These are phyloP conservation scores for Varanus salvator DNA, from an alignment of 2,113 vertebrate species.

Conservation along the genomic window DNA sequence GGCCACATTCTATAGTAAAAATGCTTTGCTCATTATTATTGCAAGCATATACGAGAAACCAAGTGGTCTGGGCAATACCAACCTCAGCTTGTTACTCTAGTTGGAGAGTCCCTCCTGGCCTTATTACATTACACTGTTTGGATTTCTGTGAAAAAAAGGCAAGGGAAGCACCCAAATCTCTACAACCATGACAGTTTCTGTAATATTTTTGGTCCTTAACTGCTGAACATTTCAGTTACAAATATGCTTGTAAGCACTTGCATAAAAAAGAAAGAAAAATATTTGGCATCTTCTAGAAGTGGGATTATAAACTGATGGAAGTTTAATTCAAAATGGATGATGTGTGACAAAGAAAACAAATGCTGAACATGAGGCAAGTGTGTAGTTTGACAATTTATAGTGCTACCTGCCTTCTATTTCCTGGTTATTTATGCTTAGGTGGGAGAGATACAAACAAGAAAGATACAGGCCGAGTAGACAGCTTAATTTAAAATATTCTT, in stretches of 20 bases:
- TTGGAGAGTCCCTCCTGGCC: conserved; percentile 5
- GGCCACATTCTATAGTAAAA: conserved; percentile 6
- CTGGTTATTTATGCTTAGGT: conserved; percentile 67
- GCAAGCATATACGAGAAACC: background rate
- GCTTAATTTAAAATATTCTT: conserved; percentile 71
- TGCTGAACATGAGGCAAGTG: conserved; percentile 66
- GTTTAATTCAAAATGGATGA: conserved; percentile 71
- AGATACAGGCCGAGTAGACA: conserved; percentile 58
- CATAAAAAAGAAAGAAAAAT: conserved; percentile 43
- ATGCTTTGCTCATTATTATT: conserved; percentile 12
- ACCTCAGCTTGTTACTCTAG: background rate
- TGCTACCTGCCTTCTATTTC: conserved; percentile 63
- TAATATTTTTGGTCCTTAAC: conserved; percentile 9
- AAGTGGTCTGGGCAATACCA: conserved; percentile 26
- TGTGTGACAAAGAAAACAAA: conserved; percentile 53
- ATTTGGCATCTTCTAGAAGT: conserved; percentile 28
- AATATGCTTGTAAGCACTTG: conserved; percentile 57
- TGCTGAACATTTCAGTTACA: conserved; percentile 54
- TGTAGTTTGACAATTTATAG: conserved; percentile 70
- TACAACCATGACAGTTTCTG: background rate
- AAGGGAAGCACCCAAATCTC: too few relatives aligned
- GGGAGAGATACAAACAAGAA: conserved; percentile 67
- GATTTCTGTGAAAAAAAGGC: conserved; percentile 38
- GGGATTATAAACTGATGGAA: conserved; percentile 53
- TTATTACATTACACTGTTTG: conserved; percentile 30